Base-by-base conservation (phyloP, 2,113 vertebrate genomes). In the Sorex fumeus region DNA sequence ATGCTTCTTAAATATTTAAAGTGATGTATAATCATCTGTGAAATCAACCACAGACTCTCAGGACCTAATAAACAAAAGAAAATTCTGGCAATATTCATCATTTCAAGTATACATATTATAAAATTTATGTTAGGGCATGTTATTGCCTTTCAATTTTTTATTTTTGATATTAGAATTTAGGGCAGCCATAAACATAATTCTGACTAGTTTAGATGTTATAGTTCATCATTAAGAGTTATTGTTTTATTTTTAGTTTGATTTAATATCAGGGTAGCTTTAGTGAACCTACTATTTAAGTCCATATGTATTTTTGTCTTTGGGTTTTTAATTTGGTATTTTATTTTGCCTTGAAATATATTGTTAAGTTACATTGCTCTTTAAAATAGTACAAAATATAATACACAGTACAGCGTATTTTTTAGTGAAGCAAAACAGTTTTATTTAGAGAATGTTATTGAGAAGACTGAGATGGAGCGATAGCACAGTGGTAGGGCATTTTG, bases 1-100 rank as follows among this genome's bases (percentile, higher is more conserved):
- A 72, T 90, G 34, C 77, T 86, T 93, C 8, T 96, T 84, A 81
- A 85, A 76, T 84, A 75, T 75, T 95, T 89, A 93, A 53, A 81
- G 60, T 93, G 91, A 93, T 91, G 89, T 95, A 93, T 86, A 91
- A 94, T 94, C 93, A 96, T 96, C 84, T 95, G 81, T 94, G 80
- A 95, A 97, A 78, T 96, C 81, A 93, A 72, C 85, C 93, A 84
- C 36, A 74, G 76, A 85, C 91, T 92, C 72, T 93, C 16, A 93
- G 74, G n/a, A 71, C 45, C 60, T 62, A 62, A 88, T 86, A 94
- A 43, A 82, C 84, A 93, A 34, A 60, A 86, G 53, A 92, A 79
- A 70, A 53, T 84, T 64, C 87, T 77, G 84, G 43, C 79, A 83
- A 57, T 8, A 94, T 88, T 94, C 87, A 94, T 95, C 77, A 95